Percentiles rank a stretch among this genome's conserved stretches.
Conservation (phyloP, 2,888 invertebrate species). For the Itoplectis maculator region DNA sequence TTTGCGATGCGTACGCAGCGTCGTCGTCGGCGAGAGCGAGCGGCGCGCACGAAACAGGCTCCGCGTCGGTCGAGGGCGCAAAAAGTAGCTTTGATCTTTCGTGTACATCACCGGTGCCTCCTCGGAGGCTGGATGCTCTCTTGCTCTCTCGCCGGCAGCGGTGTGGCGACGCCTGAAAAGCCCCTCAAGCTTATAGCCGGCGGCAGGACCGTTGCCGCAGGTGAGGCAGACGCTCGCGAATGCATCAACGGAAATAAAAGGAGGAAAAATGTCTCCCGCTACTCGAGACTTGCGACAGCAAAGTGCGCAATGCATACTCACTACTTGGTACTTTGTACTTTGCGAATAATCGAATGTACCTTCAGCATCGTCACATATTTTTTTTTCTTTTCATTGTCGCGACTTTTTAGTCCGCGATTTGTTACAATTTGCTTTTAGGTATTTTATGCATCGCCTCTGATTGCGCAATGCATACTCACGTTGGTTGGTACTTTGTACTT, state of each 20-base stretch:
- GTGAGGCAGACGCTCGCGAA: slow-evolving; percentile 49
- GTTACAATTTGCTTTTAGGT: no score
- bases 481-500: no score
- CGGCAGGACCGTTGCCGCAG: slow-evolving; percentile 48
- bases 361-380: no score
- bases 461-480: no score
- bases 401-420: no score
- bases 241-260: slow-evolving; percentile 59
- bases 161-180: slow-evolving; percentile 2
- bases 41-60: slow-evolving; percentile 53
- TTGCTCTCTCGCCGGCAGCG: slow-evolving; percentile 16
- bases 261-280: slow-evolving; percentile 26
- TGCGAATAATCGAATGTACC: background rate
- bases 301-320: background rate
- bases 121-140: background rate
- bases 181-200: background rate
- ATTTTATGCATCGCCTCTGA: no score
- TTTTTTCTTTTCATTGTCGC: no score
- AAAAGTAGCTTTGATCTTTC: slow-evolving; percentile 75
- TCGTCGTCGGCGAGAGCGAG: slow-evolving; percentile 12
- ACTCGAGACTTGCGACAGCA: slow-evolving; percentile 43
- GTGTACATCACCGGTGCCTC: slow-evolving; percentile 15
- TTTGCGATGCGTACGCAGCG: background rate
- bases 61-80: slow-evolving; percentile 57
- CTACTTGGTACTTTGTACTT: slow-evolving; percentile 1